phyloP scores from a whole-genome alignment of 2,888 invertebrate genomes.

The Drosophila rubida region DNA sequence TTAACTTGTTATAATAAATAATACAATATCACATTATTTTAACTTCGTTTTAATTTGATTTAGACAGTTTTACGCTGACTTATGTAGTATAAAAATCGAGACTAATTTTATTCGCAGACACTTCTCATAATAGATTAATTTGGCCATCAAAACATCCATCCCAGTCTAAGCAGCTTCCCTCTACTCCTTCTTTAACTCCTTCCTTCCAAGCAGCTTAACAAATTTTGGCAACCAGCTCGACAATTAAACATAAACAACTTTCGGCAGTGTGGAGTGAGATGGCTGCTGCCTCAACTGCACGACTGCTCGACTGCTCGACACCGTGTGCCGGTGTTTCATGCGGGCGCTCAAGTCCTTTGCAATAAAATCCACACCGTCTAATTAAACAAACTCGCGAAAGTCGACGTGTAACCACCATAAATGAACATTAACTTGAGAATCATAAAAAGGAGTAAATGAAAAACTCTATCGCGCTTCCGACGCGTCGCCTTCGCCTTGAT shows the following conservation, averaged over 20 bases:
- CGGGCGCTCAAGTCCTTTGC: slow-evolving; percentile 42
- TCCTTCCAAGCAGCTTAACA: slow-evolving; percentile 17
- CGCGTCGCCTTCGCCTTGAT: slow-evolving; percentile 33
- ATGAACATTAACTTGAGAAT: slow-evolving; percentile 82
- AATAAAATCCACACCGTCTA: slow-evolving; percentile 76
- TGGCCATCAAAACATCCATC: neutral
- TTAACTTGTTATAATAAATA: no score
- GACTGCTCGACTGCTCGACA: neutral
- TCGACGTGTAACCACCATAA: slow-evolving; percentile 81
- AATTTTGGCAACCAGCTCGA: slow-evolving; percentile 43
- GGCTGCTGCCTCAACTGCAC: slow-evolving; percentile 4
- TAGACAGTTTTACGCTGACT: neutral
- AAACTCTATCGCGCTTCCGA: slow-evolving; percentile 31
- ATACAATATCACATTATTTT: no score
- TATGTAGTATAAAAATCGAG: neutral
- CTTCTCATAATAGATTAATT: neutral
- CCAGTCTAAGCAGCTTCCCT: no score
- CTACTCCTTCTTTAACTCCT: neutral
- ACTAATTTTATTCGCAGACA: neutral
- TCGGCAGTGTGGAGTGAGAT: slow-evolving; percentile 10
- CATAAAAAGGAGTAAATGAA: slow-evolving; percentile 71
- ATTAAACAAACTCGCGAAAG: slow-evolving; percentile 77
- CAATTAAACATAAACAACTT: slow-evolving; percentile 63
- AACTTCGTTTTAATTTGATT: neutral
- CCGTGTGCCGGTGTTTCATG: slow-evolving; percentile 11